Evolutionary conservation across 2,797 vertebrate species (phyloP), one percentile per base, ranked within the genome.

Genomic region (Mormyrops attenuatus): DNA sequence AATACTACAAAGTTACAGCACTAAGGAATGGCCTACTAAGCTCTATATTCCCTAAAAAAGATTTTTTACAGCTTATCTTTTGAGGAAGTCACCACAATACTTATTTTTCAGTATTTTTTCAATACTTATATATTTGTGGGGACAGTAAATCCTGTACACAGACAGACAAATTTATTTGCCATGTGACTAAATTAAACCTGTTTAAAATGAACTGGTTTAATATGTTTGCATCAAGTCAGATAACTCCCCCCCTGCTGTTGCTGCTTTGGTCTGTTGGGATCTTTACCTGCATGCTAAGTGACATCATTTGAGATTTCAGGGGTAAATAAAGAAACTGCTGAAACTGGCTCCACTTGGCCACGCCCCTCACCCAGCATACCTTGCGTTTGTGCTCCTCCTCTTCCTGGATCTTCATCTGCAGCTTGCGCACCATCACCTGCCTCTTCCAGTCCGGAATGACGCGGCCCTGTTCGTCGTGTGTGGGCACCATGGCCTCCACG

Each of bases 401-500:
- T 90, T 99, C 98, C 91, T 99, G 98, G 94, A 99, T 97, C 94
- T 98, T 99, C 91, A 95, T 95, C 93, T 99, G 98, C 89, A 99
- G 95, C 93, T 99, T 99, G 2, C 98, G 96, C 89, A 98, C 97
- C 98, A 98, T 98, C 94, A 98, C 97, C 93, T 98, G 98, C 57
- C 98, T 95, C 94, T 98, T 98, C 98, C 98, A 98, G 91, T 98
- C 98, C 0, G 98, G 98, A 91, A 98, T 98, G 47, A 97, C 94
- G 91, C 97, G 95, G 26, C 97, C 98, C 94, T 98, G 97, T 93
- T 98, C 98, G 0, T 98, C 98, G 0, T 96, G 96, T 5, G 96
- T 98, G 89, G 98, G 98, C 88, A 99, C 95, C 60, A 99, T 94
- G 0, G 94, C 92, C 93, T 99, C 98, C 13, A 95, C 95, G 2